Evolutionary conservation across 2,888 invertebrate genomes (phyloP).

Genomic region (Eremobia ochroleuca): DNA sequence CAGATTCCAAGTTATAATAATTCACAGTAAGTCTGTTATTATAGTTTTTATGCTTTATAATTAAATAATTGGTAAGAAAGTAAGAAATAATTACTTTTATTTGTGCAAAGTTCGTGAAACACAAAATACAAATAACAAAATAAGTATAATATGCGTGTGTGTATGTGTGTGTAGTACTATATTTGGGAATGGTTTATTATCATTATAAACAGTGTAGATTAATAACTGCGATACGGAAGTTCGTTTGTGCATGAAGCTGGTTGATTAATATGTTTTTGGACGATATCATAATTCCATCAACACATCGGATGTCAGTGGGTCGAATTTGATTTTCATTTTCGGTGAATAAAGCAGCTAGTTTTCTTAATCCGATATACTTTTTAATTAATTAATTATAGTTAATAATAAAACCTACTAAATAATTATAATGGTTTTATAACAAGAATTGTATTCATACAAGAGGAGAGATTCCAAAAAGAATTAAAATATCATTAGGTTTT

Average conservation of each 20-base stretch:
- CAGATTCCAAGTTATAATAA: background rate
- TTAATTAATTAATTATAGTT: background rate
- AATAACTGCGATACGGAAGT: constrained; percentile 42
- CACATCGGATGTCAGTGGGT: constrained; percentile 6
- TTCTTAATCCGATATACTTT: too few relatives aligned
- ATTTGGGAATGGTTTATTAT: constrained; percentile 22
- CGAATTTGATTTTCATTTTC: constrained; percentile 1
- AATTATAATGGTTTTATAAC: background rate
- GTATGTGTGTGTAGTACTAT: background rate
- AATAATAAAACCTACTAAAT: background rate
- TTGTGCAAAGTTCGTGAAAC: background rate
- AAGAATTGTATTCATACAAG: background rate
- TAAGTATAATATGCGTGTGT: background rate
- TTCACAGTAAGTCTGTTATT: background rate
- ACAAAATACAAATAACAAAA: background rate
- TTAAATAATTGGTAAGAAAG: background rate
- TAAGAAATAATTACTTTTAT: background rate
- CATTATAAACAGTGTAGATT: constrained; percentile 26
- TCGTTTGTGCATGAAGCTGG: constrained; percentile 24
- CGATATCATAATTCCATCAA: constrained; percentile 46
- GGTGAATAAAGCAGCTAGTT: background rate
- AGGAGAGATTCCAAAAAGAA: background rate
- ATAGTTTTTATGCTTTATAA: background rate
- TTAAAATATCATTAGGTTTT: background rate
- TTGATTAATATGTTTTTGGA: constrained; percentile 45